phyloP scores from a whole-genome alignment of 2,888 invertebrate species.

The Tachina fera region DNA sequence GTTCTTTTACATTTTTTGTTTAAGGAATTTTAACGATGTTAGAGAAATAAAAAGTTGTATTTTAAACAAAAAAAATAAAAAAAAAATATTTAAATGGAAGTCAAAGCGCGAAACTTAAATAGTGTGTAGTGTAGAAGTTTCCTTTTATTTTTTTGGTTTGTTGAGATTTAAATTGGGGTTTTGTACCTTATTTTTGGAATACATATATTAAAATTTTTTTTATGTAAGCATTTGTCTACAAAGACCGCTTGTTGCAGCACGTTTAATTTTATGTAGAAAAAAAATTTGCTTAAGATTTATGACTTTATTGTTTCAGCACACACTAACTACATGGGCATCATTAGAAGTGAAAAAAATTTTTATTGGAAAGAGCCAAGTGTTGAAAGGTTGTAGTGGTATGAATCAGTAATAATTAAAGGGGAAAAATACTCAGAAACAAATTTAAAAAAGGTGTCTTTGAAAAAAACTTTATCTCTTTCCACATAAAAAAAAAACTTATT shows the following conservation, averaged over 20 bases:
- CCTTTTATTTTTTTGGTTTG: slow-evolving; percentile 5
- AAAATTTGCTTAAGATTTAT: slow-evolving; percentile 63
- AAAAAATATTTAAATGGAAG: background rate
- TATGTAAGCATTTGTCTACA: background rate
- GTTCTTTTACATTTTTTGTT: slow-evolving; percentile 45
- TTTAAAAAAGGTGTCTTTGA: too few relatives aligned
- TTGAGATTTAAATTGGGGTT: slow-evolving; percentile 49
- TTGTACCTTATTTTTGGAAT: background rate
- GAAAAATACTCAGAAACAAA: too few relatives aligned
- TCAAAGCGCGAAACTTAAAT: slow-evolving; percentile 24
- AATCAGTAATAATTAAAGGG: too few relatives aligned
- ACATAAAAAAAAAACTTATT: too few relatives aligned
- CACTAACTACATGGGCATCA: slow-evolving; percentile 57
- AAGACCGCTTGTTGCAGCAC: background rate
- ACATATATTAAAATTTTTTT: too few relatives aligned
- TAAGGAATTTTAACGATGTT: slow-evolving; percentile 69
- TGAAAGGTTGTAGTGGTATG: too few relatives aligned
- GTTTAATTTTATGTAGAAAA: background rate
- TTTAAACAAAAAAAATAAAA: slow-evolving; percentile 12
- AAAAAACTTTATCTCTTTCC: too few relatives aligned
- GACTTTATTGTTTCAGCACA: slow-evolving; percentile 66
- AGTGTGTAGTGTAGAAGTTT: background rate
- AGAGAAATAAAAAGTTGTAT: slow-evolving; percentile 24
- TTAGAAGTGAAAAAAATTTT: slow-evolving; percentile 45
- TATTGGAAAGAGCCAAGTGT: too few relatives aligned